Base-by-base conservation (phyloP, 2,113 vertebrate genomes). In the Psophia crepitans region DNA sequence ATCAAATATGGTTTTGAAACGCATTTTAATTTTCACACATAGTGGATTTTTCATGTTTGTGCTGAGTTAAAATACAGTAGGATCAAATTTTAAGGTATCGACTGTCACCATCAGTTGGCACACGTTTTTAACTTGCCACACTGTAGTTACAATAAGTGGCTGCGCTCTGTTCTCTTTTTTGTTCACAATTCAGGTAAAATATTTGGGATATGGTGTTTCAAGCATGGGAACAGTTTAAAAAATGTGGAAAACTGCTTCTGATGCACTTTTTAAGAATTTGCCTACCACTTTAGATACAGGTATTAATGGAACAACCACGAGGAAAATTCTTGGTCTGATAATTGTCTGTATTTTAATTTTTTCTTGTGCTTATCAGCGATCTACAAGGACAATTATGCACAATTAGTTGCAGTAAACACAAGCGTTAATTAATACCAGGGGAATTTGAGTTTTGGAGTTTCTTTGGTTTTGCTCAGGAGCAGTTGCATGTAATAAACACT, bases 291-390 rank as follows among this genome's bases (percentile, higher is more conserved):
- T 19, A 80, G 8, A 49, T 78, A 32, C 3, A 39, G 90, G 22
- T 80, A n/a, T 78, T 80, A 70, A 66, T 23, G 35, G 79, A 88
- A 84, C 1, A 93, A 70, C 39, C 32, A 84, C 37, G 14, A 91
- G 43, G 14, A 82, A 93, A 84, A 92, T 64, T 91, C 14, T 80
- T 94, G 11, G 75, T 86, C 82, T 93, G 30, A 82, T 96, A 97
- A 73, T 30, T 61, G 46, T 30, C 37, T 65, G 60, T 61, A 76
- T 87, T 96, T 89, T 79, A 78, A 58, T 78, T n/a, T 28, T 91
- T 93, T 60, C 13, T 88, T 93, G 87, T 90, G 18, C 19, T 86
- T 89, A 56, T 65, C 44, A 53, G 56, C 51, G 33, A 30, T 97
- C 11, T 81, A 41, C 53, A 80, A 91, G 91, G 33, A 90, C 4